These are phyloP conservation scores for Sarcophaga variegata DNA, from an alignment of 2,888 invertebrate species.

Conservation along the genomic window DNA sequence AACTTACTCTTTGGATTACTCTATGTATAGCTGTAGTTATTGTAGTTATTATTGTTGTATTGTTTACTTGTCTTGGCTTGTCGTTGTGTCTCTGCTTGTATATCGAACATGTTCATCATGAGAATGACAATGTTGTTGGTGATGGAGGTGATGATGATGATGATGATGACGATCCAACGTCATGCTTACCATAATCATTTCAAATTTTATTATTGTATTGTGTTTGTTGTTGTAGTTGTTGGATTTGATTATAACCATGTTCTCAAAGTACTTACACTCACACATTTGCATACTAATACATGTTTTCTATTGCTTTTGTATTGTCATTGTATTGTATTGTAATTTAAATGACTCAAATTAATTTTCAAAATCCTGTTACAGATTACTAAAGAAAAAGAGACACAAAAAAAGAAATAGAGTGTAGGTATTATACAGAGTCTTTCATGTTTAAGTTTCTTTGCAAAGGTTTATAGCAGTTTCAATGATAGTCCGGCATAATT, in stretches of 20 bases:
- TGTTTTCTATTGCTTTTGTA: neutral
- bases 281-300: neutral
- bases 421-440: too few species aligned
- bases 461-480: too few species aligned
- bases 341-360: conserved; percentile 78
- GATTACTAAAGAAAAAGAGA: neutral
- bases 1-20: too few species aligned
- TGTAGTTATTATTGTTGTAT: neutral
- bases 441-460: too few species aligned
- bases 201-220: conserved; percentile 2
- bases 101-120: neutral
- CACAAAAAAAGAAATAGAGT: neutral
- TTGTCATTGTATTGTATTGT: conserved; percentile 66
- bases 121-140: neutral
- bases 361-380: conserved; percentile 71
- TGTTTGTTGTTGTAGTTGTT: conserved; percentile 5
- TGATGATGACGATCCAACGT: neutral
- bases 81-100: neutral
- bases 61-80: neutral
- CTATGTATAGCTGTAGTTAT: neutral
- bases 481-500: too few species aligned
- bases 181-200: neutral
- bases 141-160: neutral
- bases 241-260: conserved; percentile 5
- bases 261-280: neutral